Evolutionary conservation across 2,113 vertebrate species (phyloP).

Genomic region (Neofelis nebulosa): DNA sequence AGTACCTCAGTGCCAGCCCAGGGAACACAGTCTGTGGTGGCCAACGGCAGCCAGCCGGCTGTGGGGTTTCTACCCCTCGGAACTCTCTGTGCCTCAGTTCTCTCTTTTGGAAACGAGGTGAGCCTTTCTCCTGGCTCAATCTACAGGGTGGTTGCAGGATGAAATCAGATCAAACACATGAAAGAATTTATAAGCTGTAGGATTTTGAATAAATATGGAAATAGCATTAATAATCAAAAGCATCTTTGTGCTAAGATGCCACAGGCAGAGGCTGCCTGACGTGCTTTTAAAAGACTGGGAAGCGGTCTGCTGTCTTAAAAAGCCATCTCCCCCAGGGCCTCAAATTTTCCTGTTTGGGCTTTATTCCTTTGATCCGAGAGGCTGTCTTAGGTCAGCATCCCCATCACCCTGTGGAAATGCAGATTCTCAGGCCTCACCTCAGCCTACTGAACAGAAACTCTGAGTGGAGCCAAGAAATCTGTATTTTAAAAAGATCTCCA

Average conservation of each 20-base stretch:
- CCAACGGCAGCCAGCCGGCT: not conserved
- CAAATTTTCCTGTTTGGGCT: not conserved
- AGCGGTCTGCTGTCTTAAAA: not conserved
- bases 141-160: not conserved
- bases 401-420: not conserved
- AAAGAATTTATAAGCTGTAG: not conserved
- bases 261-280: not conserved
- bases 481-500: not conserved
- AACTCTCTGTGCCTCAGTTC: not conserved
- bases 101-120: not conserved
- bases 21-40: not conserved
- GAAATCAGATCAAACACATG: conserved; percentile 2
- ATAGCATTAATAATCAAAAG: not conserved
- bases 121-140: not conserved
- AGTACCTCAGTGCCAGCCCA: not conserved
- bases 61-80: not conserved
- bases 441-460: not conserved
- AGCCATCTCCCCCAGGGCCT: too few relatives aligned
- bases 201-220: not conserved
- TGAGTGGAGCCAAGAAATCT: not conserved
- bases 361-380: not conserved
- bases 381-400: not conserved
- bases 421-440: not conserved
- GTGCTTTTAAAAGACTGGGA: not conserved
- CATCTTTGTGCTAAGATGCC: not conserved